phyloP scores from a whole-genome alignment of 1,140 invertebrate genomes.

The Brachystomella parvula region DNA sequence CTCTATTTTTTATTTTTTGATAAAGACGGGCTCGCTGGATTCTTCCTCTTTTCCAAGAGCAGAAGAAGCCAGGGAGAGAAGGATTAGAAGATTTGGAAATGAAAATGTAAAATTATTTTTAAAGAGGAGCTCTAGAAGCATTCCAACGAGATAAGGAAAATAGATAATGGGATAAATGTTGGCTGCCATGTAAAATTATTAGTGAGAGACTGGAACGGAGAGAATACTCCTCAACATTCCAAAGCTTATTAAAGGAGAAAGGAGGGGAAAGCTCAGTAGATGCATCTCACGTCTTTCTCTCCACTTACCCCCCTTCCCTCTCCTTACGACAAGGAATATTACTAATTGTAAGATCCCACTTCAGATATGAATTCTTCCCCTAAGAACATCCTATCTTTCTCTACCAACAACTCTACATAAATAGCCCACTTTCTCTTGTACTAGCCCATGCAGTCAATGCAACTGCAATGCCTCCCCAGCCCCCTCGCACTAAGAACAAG shows the following conservation, averaged over 20 bases:
- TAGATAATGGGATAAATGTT: slow-evolving; percentile 18
- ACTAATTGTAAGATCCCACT: slow-evolving; percentile 36
- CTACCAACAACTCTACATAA: too few relatives aligned
- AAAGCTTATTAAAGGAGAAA: slow-evolving; percentile 26
- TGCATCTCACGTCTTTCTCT: slow-evolving; percentile 38
- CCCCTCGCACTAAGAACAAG: too few relatives aligned
- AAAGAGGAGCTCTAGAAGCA: neutral
- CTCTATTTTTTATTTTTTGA: too few relatives aligned
- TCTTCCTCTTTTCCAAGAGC: too few relatives aligned
- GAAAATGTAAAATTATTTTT: slow-evolving; percentile 14
- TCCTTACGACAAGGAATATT: slow-evolving; percentile 35
- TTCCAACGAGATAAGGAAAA: neutral
- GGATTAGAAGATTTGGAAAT: slow-evolving; percentile 12
- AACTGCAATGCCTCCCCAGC: too few relatives aligned
- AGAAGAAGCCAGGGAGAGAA: neutral
- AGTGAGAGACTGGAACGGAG: slow-evolving; percentile 9
- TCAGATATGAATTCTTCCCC: slow-evolving; percentile 32
- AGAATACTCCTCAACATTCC: slow-evolving; percentile 29
- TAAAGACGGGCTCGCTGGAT: too few relatives aligned
- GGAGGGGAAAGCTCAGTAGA: slow-evolving; percentile 14
- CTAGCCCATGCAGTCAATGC: too few relatives aligned
- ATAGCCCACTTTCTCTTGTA: too few relatives aligned
- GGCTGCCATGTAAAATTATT: slow-evolving; percentile 35
- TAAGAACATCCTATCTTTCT: slow-evolving; percentile 10
- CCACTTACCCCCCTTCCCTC: slow-evolving; percentile 26